These are phyloP conservation scores for Sphyrna mokarran DNA, from an alignment of 2,113 vertebrate genomes.

Conservation along the genomic window DNA sequence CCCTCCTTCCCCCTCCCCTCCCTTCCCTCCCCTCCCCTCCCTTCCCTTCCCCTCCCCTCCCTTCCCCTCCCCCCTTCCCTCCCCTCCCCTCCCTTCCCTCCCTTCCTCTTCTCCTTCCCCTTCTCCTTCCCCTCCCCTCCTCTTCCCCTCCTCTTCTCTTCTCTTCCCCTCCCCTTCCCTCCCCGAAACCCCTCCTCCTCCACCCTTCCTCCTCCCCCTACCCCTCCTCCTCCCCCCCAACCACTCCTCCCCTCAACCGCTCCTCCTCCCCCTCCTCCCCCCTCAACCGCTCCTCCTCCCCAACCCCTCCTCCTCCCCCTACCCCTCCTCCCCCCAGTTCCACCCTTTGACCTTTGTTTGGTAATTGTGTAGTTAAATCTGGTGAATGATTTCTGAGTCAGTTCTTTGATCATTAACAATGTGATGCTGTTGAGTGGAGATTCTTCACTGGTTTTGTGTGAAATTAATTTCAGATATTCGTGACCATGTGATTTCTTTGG, in stretches of 20 bases:
- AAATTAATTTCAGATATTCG: too few relatives aligned
- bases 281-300: background rate
- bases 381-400: too few relatives aligned
- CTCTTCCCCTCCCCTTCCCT: background rate
- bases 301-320: background rate
- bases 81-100: background rate
- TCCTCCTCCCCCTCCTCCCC: background rate
- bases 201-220: background rate
- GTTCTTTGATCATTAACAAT: too few relatives aligned
- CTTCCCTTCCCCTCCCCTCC: background rate
- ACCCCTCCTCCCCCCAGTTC: background rate
- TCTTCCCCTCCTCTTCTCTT: too few relatives aligned
- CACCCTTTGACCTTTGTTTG: too few relatives aligned
- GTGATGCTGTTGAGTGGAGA: too few relatives aligned
- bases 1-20: accelerated
- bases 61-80: background rate
- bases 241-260: background rate
- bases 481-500: too few relatives aligned
- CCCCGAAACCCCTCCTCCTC: too few relatives aligned
- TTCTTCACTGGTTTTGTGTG: too few relatives aligned
- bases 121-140: background rate
- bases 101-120: background rate
- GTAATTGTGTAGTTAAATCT: too few relatives aligned
- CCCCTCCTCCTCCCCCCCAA: background rate
- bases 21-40: background rate